phyloP scores from a whole-genome alignment of 1,140 invertebrate species.

The Hirudo medicinalis region DNA sequence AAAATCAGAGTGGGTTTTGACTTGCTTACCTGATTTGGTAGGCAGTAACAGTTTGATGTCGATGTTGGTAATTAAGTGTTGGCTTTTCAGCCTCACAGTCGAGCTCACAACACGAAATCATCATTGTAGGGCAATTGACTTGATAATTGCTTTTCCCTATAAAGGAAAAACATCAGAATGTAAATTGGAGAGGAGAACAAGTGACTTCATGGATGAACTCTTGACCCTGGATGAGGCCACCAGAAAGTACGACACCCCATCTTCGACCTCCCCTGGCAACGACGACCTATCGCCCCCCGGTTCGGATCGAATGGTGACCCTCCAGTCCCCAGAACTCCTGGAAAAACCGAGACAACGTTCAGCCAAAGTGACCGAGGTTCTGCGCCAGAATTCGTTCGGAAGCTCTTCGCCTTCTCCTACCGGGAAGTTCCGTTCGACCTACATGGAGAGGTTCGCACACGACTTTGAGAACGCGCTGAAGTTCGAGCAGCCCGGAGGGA shows the following conservation, averaged over 20 bases:
- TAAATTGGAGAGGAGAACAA: background rate
- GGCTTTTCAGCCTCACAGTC: no score
- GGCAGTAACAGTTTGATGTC: no score
- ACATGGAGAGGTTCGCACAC: background rate
- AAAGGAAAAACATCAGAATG: no score
- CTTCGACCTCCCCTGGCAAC: background rate
- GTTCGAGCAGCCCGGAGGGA: background rate
- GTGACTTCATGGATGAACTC: constrained; percentile 3
- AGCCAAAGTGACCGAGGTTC: background rate
- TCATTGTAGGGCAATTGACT: no score
- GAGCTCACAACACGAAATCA: no score
- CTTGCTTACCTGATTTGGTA: no score
- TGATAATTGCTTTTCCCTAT: no score
- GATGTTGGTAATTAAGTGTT: no score
- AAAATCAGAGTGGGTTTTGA: no score
- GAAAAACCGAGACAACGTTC: no score
- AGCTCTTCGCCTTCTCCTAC: background rate
- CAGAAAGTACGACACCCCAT: background rate
- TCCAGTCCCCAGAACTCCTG: no score
- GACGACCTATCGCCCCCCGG: background rate
- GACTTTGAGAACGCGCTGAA: background rate
- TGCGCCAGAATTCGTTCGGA: background rate
- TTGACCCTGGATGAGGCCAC: background rate
- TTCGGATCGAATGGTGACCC: background rate
- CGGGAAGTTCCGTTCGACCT: background rate